Conservation (phyloP, 2,888 invertebrate genomes). For the Nineta flava region DNA sequence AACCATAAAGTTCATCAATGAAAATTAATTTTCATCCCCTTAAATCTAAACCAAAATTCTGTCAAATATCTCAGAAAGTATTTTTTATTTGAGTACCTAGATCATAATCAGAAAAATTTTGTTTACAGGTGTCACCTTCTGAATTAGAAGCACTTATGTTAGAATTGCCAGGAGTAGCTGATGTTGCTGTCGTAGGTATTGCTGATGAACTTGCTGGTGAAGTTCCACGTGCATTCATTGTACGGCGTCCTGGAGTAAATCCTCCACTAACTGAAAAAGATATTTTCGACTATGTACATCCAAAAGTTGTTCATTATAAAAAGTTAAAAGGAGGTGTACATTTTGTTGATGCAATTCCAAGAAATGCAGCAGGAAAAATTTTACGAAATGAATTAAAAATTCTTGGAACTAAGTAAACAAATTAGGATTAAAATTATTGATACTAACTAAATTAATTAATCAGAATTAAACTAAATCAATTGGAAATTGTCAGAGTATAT, state of each 20-base stretch:
- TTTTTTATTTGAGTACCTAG: too few species aligned
- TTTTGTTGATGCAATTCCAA: conserved; percentile 53
- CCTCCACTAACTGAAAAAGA: conserved; percentile 36
- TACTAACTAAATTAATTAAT: neutral
- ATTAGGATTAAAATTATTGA: conserved; percentile 37
- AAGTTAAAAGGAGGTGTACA: conserved; percentile 52
- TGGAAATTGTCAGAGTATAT: too few species aligned
- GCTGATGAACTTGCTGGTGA: conserved; percentile 55
- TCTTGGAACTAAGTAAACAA: conserved; percentile 19
- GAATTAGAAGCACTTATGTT: conserved; percentile 66
- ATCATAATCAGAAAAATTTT: conserved; percentile 9
- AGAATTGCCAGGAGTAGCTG: conserved; percentile 52
- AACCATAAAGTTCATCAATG: too few species aligned
- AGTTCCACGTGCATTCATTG: conserved; percentile 58
- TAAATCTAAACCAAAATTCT: too few species aligned
- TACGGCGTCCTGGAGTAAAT: conserved; percentile 34
- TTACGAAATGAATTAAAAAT: conserved; percentile 50
- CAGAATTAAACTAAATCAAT: too few species aligned
- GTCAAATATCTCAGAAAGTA: too few species aligned
- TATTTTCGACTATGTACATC: conserved; percentile 37
- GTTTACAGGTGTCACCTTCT: conserved; percentile 64
- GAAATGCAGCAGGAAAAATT: conserved; percentile 63
- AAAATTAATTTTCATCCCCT: too few species aligned
- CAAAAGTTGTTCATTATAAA: conserved; percentile 57
- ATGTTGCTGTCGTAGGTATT: conserved; percentile 65